A percentile compares a stretch with the other conserved stretches of the same genome.
Conservation (phyloP, 2,888 invertebrate species). For the Oeneis ivallda region DNA sequence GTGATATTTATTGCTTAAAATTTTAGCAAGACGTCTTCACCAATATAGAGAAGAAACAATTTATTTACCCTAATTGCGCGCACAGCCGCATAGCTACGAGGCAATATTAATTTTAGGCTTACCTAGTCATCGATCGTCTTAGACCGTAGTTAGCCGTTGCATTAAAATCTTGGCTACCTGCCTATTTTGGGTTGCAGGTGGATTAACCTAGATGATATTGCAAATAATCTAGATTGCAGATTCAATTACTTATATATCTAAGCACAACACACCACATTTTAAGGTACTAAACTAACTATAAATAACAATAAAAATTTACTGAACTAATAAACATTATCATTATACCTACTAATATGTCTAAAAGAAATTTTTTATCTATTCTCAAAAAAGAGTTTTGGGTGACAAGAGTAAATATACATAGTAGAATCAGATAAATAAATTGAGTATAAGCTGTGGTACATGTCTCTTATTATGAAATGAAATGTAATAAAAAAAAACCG, state of each 20-base stretch:
- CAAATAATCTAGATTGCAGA: constrained; percentile 34
- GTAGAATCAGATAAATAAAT: too few relatives aligned
- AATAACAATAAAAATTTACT: background rate
- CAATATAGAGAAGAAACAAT: background rate
- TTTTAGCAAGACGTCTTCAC: too few relatives aligned
- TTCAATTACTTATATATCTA: constrained; percentile 30
- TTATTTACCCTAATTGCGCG: constrained; percentile 6
- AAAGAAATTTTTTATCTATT: too few relatives aligned
- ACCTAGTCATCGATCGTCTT: constrained; percentile 31
- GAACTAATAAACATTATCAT: too few relatives aligned
- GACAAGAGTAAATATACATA: too few relatives aligned
- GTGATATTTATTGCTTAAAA: background rate
- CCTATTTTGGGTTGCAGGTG: constrained; percentile 38
- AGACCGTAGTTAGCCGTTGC: constrained; percentile 34
- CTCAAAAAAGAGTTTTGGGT: too few relatives aligned
- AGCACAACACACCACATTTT: background rate
- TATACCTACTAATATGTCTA: too few relatives aligned
- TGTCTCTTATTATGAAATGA: background rate
- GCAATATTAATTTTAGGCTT: constrained; percentile 27
- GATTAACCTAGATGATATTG: constrained; percentile 33
- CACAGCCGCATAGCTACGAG: constrained; percentile 16
- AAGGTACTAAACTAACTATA: too few relatives aligned
- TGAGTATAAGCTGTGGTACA: too few relatives aligned
- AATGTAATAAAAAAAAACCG: background rate
- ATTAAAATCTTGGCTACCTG: constrained; percentile 37